Evolutionary conservation across 2,888 invertebrate species (phyloP).

Genomic region (Dugesia japonica): DNA sequence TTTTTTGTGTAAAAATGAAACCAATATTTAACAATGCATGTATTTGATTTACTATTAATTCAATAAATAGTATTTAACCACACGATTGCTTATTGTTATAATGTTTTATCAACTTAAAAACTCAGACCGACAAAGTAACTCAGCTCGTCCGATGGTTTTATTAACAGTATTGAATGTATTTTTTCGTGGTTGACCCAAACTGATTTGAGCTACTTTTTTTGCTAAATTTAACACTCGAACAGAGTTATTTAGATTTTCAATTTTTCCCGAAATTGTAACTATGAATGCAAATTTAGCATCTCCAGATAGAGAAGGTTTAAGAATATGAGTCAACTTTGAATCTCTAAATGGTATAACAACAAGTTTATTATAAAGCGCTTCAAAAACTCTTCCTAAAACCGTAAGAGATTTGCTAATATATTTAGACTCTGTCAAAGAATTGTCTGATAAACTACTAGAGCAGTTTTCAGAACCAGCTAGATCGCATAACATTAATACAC

Average conservation of each 20-base stretch:
- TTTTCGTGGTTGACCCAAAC: constrained; percentile 13
- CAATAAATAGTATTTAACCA: constrained; percentile 4
- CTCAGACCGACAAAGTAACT: background rate
- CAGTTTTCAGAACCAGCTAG: constrained; percentile 27
- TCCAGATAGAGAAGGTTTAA: constrained; percentile 27
- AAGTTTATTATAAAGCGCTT: constrained; percentile 22
- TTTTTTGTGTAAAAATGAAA: no score
- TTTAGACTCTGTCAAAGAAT: constrained; percentile 12
- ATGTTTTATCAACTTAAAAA: background rate
- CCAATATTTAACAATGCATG: background rate
- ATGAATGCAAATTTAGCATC: constrained; percentile 29
- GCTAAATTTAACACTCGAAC: constrained; percentile 21
- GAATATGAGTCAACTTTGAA: constrained; percentile 27
- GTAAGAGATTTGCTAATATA: constrained; percentile 30
- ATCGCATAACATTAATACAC: constrained; percentile 25
- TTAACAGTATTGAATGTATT: background rate
- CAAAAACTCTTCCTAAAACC: constrained; percentile 24
- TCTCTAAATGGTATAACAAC: constrained; percentile 21
- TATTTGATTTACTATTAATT: background rate
- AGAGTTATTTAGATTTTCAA: constrained; percentile 20
- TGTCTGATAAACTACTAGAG: background rate
- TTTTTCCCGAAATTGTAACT: constrained; percentile 12
- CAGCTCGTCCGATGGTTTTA: background rate
- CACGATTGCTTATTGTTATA: background rate
- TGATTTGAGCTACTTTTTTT: constrained; percentile 16